These are phyloP conservation scores for Panulirus ornatus DNA, from an alignment of 1,140 invertebrate genomes.

Conservation along the genomic window DNA sequence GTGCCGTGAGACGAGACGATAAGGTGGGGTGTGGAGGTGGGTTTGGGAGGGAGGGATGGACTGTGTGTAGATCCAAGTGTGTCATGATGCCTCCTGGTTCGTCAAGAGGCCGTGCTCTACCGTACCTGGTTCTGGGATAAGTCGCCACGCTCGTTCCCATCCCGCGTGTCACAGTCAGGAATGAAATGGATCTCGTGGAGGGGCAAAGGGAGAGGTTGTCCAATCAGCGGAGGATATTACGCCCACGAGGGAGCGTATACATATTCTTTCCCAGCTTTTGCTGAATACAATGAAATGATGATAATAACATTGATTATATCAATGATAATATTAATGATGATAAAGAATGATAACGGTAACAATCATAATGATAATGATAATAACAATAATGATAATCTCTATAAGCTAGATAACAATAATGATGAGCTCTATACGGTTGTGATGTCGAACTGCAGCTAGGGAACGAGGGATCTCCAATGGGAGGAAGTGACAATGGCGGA, in stretches of 20 bases:
- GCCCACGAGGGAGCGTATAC: neutral
- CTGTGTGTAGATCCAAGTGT: too few species aligned
- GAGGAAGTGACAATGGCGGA: neutral
- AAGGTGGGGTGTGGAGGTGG: too few species aligned
- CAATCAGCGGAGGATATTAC: neutral
- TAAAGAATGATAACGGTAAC: too few species aligned
- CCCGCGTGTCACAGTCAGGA: too few species aligned
- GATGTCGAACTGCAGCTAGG: too few species aligned
- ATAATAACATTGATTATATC: too few species aligned
- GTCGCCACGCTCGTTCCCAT: neutral
- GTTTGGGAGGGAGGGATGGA: too few species aligned
- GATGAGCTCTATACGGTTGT: neutral
- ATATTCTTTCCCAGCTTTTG: neutral
- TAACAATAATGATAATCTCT: neutral
- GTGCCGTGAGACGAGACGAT: too few species aligned
- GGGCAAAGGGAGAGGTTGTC: neutral
- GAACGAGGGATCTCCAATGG: too few species aligned
- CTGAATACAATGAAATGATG: neutral
- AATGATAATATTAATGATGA: too few species aligned
- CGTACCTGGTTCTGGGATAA: neutral
- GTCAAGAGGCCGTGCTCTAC: too few species aligned
- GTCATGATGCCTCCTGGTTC: too few species aligned
- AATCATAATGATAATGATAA: neutral
- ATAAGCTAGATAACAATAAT: neutral
- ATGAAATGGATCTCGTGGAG: neutral